Conservation (phyloP, 2,797 vertebrate species). For the Dipus sagitta region DNA sequence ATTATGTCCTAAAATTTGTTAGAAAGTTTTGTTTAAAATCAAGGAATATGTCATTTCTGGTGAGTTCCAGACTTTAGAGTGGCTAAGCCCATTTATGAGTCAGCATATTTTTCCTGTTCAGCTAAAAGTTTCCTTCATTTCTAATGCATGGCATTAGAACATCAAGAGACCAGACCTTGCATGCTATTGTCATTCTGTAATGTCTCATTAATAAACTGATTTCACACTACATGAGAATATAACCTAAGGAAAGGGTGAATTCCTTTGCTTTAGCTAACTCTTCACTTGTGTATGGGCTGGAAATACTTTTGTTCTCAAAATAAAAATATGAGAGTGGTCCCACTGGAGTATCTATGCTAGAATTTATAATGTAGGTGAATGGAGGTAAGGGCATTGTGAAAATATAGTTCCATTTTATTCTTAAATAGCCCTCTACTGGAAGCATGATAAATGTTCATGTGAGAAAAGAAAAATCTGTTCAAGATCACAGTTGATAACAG, state of each 20-base stretch:
- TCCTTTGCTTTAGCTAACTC: slow-evolving; percentile 51
- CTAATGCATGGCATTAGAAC: background rate
- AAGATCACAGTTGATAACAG: slow-evolving; percentile 52
- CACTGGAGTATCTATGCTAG: slow-evolving; percentile 20
- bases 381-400: slow-evolving; percentile 33
- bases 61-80: background rate
- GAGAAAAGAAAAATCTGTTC: slow-evolving; percentile 50
- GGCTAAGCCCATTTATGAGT: background rate
- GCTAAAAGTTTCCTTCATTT: slow-evolving; percentile 35
- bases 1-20: slow-evolving; percentile 53
- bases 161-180: background rate
- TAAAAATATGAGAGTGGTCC: slow-evolving; percentile 50
- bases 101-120: slow-evolving; percentile 4
- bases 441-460: background rate
- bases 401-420: slow-evolving; percentile 61
- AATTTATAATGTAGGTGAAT: slow-evolving; percentile 49
- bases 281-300: slow-evolving; percentile 40
- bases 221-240: slow-evolving; percentile 25
- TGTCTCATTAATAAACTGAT: slow-evolving; percentile 53
- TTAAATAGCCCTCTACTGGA: slow-evolving; percentile 57
- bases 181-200: slow-evolving; percentile 23
- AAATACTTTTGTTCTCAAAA: slow-evolving; percentile 58
- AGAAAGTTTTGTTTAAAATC: slow-evolving; percentile 43
- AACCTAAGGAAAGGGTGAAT: background rate
- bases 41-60: background rate